These are phyloP conservation scores for Apodemia mormo DNA, from an alignment of 2,888 invertebrate genomes.

Conservation along the genomic window DNA sequence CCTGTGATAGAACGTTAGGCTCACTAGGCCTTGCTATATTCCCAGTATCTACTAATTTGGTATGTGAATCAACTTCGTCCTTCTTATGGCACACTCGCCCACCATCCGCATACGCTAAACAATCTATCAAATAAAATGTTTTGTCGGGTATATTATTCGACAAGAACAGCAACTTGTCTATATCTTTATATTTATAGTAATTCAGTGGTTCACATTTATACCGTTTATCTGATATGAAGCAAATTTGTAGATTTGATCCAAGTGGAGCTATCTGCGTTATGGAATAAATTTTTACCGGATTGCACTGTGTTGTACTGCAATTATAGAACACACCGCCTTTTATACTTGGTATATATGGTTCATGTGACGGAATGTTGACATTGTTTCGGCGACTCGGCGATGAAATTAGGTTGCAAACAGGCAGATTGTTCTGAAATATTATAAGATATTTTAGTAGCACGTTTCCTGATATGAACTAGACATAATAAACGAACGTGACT, in stretches of 20 bases:
- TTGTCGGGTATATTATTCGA: conserved; percentile 53
- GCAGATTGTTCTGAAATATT: conserved; percentile 54
- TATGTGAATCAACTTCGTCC: conserved; percentile 48
- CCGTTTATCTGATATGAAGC: conserved; percentile 44
- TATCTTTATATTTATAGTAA: conserved; percentile 60
- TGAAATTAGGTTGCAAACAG: conserved; percentile 48
- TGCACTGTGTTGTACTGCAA: conserved; percentile 54
- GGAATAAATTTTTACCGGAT: conserved; percentile 48
- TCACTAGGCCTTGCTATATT: conserved; percentile 59
- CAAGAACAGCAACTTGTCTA: conserved; percentile 64
- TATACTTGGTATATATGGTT: conserved; percentile 64
- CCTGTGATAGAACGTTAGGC: conserved; percentile 57
- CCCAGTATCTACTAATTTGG: conserved; percentile 58
- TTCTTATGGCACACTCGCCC: conserved; percentile 65
- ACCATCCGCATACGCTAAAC: conserved; percentile 61
- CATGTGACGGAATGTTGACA: conserved; percentile 54
- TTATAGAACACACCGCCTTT: conserved; percentile 51
- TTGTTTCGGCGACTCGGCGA: conserved; percentile 44
- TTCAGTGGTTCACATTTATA: conserved; percentile 57
- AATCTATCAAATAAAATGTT: conserved; percentile 63
- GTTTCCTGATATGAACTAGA: conserved; percentile 1
- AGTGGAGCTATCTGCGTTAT: conserved; percentile 56
- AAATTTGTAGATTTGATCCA: conserved; percentile 49
- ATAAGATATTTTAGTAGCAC: background rate
- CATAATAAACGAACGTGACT: background rate